Percentiles rank a stretch among this genome's conserved stretches.
Conservation (phyloP, 2,888 invertebrate genomes). For the Euspilapteryx auroguttella region DNA sequence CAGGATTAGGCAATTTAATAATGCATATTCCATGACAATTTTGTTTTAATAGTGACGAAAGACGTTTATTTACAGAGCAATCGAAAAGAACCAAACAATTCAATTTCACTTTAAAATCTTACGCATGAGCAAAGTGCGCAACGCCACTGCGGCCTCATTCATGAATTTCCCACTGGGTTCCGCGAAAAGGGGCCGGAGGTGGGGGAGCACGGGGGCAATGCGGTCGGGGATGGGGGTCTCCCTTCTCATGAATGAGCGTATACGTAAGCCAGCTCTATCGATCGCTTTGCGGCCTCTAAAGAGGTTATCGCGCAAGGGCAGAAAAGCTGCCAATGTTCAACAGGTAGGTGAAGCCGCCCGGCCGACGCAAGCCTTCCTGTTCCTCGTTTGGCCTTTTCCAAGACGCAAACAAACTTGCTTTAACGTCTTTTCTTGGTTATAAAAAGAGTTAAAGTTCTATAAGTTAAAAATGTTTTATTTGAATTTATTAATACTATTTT, state of each 20-base stretch:
- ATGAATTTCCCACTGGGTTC: slow-evolving; percentile 18
- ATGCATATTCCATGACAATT: no score
- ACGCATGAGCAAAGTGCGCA: slow-evolving; percentile 5
- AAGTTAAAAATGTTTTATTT: no score
- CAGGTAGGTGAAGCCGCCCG: slow-evolving; percentile 47
- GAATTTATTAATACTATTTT: no score
- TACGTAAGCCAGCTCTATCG: slow-evolving; percentile 55
- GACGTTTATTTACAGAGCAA: no score
- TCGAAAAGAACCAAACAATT: no score
- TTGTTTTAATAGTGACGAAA: no score
- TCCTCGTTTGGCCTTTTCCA: no score
- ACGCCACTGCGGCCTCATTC: slow-evolving; percentile 25
- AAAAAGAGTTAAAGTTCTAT: no score
- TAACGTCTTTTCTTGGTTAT: no score
- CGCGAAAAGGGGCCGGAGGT: slow-evolving; percentile 9
- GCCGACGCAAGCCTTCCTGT: slow-evolving; percentile 29
- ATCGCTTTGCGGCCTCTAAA: slow-evolving; percentile 24
- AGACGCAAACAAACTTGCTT: no score
- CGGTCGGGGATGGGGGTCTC: slow-evolving; percentile 20
- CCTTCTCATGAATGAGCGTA: slow-evolving; percentile 53
- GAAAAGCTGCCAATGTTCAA: slow-evolving; percentile 21
- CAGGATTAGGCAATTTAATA: no score
- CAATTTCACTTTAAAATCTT: no score
- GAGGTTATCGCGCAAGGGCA: slow-evolving; percentile 49
- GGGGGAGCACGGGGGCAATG: slow-evolving; percentile 6